A percentile compares a stretch with the other conserved stretches of the same genome.
phyloP scores from a whole-genome alignment of 2,113 vertebrate species.

The Tursiops truncatus region DNA sequence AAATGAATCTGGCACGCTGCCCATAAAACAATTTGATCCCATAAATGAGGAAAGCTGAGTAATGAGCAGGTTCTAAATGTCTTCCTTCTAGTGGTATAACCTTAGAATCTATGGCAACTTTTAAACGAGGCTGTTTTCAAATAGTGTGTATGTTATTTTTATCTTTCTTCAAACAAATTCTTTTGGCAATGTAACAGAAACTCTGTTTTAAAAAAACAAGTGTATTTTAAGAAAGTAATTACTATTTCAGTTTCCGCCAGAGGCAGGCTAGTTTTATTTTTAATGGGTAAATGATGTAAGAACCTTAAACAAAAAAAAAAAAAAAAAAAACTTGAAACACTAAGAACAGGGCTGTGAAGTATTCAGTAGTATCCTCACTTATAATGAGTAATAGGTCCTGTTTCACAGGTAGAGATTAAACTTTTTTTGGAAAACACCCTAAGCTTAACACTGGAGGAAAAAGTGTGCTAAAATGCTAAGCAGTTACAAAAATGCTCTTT shows the following conservation, averaged over 20 bases:
- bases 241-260: conserved; percentile 60
- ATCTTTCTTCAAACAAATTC: conserved; percentile 58
- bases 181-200: conserved; percentile 57
- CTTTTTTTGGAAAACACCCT: neutral
- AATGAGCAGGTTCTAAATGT: conserved; percentile 55
- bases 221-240: conserved; percentile 73
- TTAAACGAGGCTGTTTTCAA: conserved; percentile 67
- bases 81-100: conserved; percentile 61
- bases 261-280: conserved; percentile 70
- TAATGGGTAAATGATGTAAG: conserved; percentile 69
- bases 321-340: neutral
- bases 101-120: conserved; percentile 27
- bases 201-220: conserved; percentile 39
- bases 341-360: neutral
- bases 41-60: conserved; percentile 66
- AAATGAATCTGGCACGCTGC: conserved; percentile 57
- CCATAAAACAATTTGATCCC: conserved; percentile 47
- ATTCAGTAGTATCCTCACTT: neutral
- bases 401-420: neutral
- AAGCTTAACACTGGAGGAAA: neutral
- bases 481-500: conserved; percentile 11
- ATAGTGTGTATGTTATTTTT: conserved; percentile 61
- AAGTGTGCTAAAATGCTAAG: neutral
- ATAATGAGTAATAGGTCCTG: neutral
- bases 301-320: neutral